Conservation (phyloP, 2,888 invertebrate species). For the Tipula lateralis region DNA sequence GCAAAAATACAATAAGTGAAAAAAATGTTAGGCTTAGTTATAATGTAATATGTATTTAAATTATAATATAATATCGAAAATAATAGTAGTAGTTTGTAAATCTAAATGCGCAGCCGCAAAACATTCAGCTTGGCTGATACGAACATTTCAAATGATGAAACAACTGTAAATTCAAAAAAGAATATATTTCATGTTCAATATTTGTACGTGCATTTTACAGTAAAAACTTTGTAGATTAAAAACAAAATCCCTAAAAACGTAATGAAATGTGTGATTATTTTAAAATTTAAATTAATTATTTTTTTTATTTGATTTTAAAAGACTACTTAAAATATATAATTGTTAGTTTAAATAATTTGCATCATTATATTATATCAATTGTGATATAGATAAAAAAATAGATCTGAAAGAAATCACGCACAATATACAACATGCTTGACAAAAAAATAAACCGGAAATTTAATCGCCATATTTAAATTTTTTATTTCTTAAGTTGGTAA, state of each 20-base stretch:
- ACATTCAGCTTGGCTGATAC: neutral
- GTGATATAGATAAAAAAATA: neutral
- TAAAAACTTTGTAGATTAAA: neutral
- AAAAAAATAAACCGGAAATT: neutral
- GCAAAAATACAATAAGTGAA: neutral
- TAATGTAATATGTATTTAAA: neutral
- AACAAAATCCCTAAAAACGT: neutral
- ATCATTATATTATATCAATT: neutral
- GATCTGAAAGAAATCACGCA: neutral
- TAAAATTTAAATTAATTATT: neutral
- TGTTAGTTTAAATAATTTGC: neutral
- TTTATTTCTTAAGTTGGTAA: neutral
- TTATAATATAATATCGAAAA: neutral
- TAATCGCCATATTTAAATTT: neutral
- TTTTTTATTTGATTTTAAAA: neutral
- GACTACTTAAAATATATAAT: neutral
- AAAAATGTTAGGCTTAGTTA: neutral
- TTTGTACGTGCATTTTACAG: neutral
- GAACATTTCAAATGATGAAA: neutral
- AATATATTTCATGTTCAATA: neutral
- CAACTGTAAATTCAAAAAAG: neutral
- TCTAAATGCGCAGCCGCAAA: neutral
- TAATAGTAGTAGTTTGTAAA: neutral
- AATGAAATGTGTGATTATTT: neutral
- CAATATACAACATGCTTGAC: neutral